Evolutionary conservation across 2,113 vertebrate genomes (phyloP), one percentile per base, ranked within the genome.

Genomic region (Aspiorhynchus laticeps): DNA sequence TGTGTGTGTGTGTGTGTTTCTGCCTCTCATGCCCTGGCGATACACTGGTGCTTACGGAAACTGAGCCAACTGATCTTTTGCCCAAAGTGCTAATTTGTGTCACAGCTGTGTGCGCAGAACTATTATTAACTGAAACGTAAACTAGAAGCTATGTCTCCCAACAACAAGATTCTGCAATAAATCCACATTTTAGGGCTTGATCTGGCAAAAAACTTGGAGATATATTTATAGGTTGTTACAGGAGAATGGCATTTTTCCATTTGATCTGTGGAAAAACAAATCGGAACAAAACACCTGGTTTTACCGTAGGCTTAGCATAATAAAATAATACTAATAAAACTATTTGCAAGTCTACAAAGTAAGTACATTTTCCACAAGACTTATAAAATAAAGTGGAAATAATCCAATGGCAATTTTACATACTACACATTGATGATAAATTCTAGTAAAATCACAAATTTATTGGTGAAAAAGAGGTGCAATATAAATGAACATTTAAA

Each of bases 51-150:
- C 75, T 93, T 90, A 92, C 88, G 88, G 92, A 93, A 92, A 92
- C 84, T 63, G 85, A 92, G 93, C 93, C 94, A 95, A 93, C 89
- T 92, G 92, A 94, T 94, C 93, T 92, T 93, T 91, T 77, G 81
- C 90, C 91, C 91, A 93, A 94, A 94, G 92, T 93, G 91, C 93
- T 92, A 87, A 94, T 95, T 94, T 95, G 92, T 95, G 93, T 92
- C 93, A 95, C 91, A 94, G 92, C 87, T 56, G 89, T 88, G 90
- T 90, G 92, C 89, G 87, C 89, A 92, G 92, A 90, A 87, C 92
- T 95, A 90, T 95, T 95, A 96, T 95, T 95, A 96, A 93, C 94
- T 91, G 92, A 91, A 94, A 95, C 89, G 91, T 94, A 94, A 94
- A 94, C 93, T 94, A 92, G 91, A 94, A 95, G 93, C 92, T 94